phyloP scores from a whole-genome alignment of 2,888 invertebrate species.

The Sminthurides aquaticus region DNA sequence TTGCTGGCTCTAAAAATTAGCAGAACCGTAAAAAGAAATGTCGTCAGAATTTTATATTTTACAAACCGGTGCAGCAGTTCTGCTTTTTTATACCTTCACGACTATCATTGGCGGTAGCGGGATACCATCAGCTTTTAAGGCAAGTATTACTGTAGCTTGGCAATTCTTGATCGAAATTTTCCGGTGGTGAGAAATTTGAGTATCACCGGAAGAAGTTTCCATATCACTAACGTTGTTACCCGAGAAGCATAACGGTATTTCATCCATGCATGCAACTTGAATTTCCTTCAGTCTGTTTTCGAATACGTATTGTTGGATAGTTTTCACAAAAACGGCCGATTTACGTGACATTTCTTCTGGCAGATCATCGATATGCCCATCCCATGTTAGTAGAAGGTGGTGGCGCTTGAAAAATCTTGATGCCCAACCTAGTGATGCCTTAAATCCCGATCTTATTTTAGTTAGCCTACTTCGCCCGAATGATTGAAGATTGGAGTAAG shows the following conservation, averaged over 20 bases:
- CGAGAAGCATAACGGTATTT: slow-evolving; percentile 44
- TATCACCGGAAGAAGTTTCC: not conserved
- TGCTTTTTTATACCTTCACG: slow-evolving; percentile 45
- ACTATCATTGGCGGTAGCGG: slow-evolving; percentile 44
- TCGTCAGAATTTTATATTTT: not conserved
- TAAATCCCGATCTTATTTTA: slow-evolving; percentile 30
- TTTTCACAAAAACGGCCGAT: slow-evolving; percentile 35
- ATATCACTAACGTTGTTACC: slow-evolving; percentile 10
- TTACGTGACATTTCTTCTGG: slow-evolving; percentile 40
- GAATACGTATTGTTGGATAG: slow-evolving; percentile 26
- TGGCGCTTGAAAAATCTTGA: slow-evolving; percentile 45
- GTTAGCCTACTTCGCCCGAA: slow-evolving; percentile 37
- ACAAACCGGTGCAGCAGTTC: not conserved
- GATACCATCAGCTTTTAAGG: slow-evolving; percentile 43
- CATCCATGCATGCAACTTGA: slow-evolving; percentile 44
- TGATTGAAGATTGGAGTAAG: slow-evolving; percentile 42
- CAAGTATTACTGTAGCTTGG: slow-evolving; percentile 44
- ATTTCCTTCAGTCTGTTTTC: not conserved
- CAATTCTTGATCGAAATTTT: slow-evolving; percentile 44
- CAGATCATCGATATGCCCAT: slow-evolving; percentile 37
- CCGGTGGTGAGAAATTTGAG: slow-evolving; percentile 22
- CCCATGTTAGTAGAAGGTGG: slow-evolving; percentile 42
- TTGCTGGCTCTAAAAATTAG: slow-evolving; percentile 26
- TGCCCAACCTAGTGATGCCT: slow-evolving; percentile 45
- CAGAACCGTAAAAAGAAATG: not conserved